Evolutionary conservation across 2,797 vertebrate genomes (phyloP), one percentile per base, ranked within the genome.

Genomic region (Falco rusticolus): DNA sequence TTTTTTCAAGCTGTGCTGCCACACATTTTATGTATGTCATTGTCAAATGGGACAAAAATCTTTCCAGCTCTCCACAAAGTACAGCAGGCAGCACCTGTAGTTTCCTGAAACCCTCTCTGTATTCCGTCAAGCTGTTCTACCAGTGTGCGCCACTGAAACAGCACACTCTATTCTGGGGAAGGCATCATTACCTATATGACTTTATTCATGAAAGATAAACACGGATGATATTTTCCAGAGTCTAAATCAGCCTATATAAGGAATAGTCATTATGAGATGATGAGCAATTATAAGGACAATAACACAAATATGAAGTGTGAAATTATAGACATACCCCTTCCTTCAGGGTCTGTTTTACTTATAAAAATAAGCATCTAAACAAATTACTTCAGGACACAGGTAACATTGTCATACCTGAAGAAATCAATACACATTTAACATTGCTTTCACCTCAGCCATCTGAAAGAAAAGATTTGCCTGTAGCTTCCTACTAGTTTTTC

Each of bases 1-100:
- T 64, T 81, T 95, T 90, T 54, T 80, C 74, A 89, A 87, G 93
- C 89, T 93, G 86, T 74, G 68, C 93, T 96, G 85, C 78, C 66
- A 72, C 57, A 51, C 16, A 16, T 29, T 77, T 89, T 83, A 93
- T 91, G 9, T 39, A 50, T 76, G 91, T 61, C 93, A 28, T 47
- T 97, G 78, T 92, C 80, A 77, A 68, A 86, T 7, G 51, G 56
- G 29, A 61, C 39, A 59, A 80, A 77, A 65, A 64, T 54, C 39
- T 76, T 81, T 87, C 54, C 31, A 45, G 13, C n/a, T 56, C 28
- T 84, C 45, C 63, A 79, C 45, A 85, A 87, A 39, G 20, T 34
- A 79, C 5, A 4, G 11, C 43, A 83, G 75, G 57, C 51, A 45
- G 65, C 21, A 81, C 14, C 10, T 45, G 10, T 39, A n/a, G 31